Evolutionary conservation across 2,888 invertebrate genomes (phyloP).

Genomic region (Leptinotarsa juncta): DNA sequence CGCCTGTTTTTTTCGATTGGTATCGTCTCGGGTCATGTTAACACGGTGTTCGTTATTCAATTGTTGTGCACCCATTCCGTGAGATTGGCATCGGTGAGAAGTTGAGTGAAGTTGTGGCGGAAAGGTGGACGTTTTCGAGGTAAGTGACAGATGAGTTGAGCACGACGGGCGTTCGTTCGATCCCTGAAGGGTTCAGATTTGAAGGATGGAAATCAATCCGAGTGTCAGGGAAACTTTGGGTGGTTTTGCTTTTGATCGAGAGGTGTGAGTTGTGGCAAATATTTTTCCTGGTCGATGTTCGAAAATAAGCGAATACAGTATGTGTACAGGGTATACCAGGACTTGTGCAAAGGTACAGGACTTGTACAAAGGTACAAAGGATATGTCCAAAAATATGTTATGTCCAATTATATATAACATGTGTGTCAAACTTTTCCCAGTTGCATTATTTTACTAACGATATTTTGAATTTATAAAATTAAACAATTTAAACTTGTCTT

Average conservation of each 20-base stretch:
- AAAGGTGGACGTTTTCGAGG: constrained; percentile 21
- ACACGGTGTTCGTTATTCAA: constrained; percentile 59
- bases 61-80: constrained; percentile 55
- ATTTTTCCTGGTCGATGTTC: background rate
- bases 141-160: constrained; percentile 19
- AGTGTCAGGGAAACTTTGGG: background rate
- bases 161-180: background rate
- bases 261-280: background rate
- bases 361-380: too few species aligned
- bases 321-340: too few species aligned
- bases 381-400: too few species aligned
- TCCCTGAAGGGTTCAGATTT: constrained; percentile 18
- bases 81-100: constrained; percentile 53
- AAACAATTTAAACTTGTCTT: too few species aligned
- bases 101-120: constrained; percentile 25
- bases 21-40: constrained; percentile 58
- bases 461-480: too few species aligned
- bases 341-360: too few species aligned
- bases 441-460: too few species aligned
- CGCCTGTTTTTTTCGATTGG: constrained; percentile 34
- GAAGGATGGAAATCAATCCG: background rate
- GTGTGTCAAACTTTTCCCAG: too few species aligned
- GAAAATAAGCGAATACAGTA: too few species aligned
- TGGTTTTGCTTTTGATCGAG: background rate
- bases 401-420: too few species aligned